These are phyloP conservation scores for Harpagoxenus sublaevis DNA, from an alignment of 2,888 invertebrate genomes.

Conservation along the genomic window DNA sequence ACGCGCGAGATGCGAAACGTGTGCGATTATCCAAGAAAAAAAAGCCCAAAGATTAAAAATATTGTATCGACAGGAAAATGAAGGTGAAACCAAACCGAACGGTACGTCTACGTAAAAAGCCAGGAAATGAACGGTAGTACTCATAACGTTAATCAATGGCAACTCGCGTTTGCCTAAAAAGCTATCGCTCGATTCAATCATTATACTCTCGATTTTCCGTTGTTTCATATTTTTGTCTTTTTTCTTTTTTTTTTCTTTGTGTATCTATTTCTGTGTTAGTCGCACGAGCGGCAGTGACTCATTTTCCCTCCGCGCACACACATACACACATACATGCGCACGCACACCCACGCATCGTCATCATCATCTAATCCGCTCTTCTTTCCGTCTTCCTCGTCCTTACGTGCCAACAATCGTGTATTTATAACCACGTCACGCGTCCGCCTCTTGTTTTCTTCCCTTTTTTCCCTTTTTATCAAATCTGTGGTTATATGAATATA, in stretches of 20 bases:
- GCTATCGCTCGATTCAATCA: constrained; percentile 70
- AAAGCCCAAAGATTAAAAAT: background rate
- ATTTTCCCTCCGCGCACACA: constrained; percentile 56
- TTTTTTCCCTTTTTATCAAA: constrained; percentile 36
- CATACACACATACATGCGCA: background rate
- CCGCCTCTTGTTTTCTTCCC: background rate
- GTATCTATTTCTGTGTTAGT: constrained; percentile 58
- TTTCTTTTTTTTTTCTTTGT: constrained; percentile 1
- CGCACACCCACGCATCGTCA: constrained; percentile 29
- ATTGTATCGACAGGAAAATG: constrained; percentile 25
- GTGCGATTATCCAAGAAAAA: background rate
- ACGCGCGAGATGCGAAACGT: background rate
- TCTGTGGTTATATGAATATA: constrained; percentile 55
- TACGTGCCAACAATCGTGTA: constrained; percentile 34
- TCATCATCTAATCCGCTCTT: background rate
- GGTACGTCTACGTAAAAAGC: constrained; percentile 42
- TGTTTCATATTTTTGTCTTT: constrained; percentile 52
- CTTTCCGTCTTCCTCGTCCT: constrained; percentile 2
- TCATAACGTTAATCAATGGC: constrained; percentile 81
- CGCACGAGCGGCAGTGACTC: constrained; percentile 72
- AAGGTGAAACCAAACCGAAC: constrained; percentile 4
- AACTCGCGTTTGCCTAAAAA: constrained; percentile 75
- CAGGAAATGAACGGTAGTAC: constrained; percentile 82
- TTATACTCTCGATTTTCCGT: constrained; percentile 63
- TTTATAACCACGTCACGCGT: constrained; percentile 41